Percentiles rank a stretch among this genome's conserved stretches.
Conservation (phyloP, 2,888 invertebrate genomes). For the Hemaris fuciformis region DNA sequence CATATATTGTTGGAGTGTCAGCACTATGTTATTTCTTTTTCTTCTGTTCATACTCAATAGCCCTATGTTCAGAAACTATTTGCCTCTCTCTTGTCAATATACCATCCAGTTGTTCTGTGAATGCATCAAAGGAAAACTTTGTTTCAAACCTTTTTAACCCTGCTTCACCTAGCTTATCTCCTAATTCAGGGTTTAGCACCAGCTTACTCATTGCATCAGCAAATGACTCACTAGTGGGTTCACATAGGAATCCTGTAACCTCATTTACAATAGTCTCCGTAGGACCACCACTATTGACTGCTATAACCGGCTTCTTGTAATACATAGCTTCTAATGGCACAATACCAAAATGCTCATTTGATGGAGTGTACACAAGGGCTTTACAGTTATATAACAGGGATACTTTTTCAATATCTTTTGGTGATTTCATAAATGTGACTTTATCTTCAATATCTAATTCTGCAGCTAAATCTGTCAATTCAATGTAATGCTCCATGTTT, state of each 20-base stretch:
- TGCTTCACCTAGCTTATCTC: conserved; percentile 86
- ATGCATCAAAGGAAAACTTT: conserved; percentile 92
- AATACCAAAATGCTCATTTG: conserved; percentile 99
- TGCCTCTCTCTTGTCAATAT: conserved; percentile 72
- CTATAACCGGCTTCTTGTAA: conserved; percentile 94
- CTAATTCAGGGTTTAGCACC: conserved; percentile 82
- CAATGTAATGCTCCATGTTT: conserved; percentile 92
- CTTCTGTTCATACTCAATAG: conserved; percentile 64
- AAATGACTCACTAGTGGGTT: conserved; percentile 86
- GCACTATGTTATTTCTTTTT: conserved; percentile 70
- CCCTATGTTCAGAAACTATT: conserved; percentile 64
- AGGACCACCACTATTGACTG: conserved; percentile 97
- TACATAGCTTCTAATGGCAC: conserved; percentile 99
- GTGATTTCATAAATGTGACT: conserved; percentile 92
- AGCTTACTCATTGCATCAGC: conserved; percentile 88
- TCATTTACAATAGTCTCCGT: conserved; percentile 93
- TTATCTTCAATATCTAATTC: conserved; percentile 85
- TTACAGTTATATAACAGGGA: conserved; percentile 88
- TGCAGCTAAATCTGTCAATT: conserved; percentile 85
- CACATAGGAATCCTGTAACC: conserved; percentile 90
- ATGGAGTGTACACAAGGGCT: conserved; percentile 96
- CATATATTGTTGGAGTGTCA: conserved; percentile 70
- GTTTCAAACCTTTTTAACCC: conserved; percentile 88
- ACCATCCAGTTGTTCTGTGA: conserved; percentile 85
- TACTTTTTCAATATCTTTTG: conserved; percentile 91